Base-by-base conservation (phyloP, 2,797 vertebrate genomes). In the Pelobates cultripes region DNA sequence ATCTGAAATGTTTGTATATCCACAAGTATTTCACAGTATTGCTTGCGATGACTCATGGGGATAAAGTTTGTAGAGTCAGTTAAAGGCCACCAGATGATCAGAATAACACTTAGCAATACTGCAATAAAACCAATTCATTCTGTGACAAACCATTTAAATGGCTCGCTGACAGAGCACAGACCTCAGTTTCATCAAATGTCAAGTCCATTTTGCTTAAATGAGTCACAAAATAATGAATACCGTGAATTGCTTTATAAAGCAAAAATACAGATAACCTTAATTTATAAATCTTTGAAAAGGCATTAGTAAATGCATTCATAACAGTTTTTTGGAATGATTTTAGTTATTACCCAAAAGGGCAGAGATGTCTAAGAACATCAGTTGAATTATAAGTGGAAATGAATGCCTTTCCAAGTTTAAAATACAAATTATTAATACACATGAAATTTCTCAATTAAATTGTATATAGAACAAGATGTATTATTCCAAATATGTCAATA, bases 51-150 rank as follows among this genome's bases (percentile, higher is more conserved):
- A 71, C 68, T 76, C 73, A 71, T 14, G 64, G 70, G 73, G 79
- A 76, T 75, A 71, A 82, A 77, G 80, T 82, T 82, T 77, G 74
- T 69, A 66, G 74, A 77, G 70, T 77, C 67, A 81, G 47, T 82
- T 76, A 44, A 68, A 77, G 80, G 80, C 70, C 80, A 82, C 80
- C 51, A 60, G 67, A 77, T 82, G 74, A 82, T 77, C 45, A 70
- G 70, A 77, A 82, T 82, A 55, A 74, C 74, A 71, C 68, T 76
- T 82, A 71, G 68, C 68, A 57, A 17, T 70, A 74, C 60, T 40
- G 64, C 68, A 82, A 82, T 82, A 82, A 82, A 82, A 72, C 73
- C 73, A 41, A 77, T 82, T 82, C 74, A 82, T 77, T 81, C 44
- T 76, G 76, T 63, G 70, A 81, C 53, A 75, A 81, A 76, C 55